Conservation (phyloP, 2,797 vertebrate species). For the Pangasius djambal region DNA sequence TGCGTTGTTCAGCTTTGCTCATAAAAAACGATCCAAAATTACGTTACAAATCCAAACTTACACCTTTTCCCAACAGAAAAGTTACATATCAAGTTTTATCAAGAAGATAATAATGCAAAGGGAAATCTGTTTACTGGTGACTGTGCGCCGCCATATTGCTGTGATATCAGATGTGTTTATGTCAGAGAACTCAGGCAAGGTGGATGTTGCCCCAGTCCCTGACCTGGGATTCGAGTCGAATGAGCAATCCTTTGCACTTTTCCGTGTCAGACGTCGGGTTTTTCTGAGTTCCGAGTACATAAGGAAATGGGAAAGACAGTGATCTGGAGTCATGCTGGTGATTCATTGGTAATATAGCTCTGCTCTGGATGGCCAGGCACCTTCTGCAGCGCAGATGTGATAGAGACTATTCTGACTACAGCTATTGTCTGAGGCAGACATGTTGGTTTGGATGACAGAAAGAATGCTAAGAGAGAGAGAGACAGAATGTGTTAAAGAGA, state of each 20-base stretch:
- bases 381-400: conserved; percentile 40
- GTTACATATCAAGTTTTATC: not conserved
- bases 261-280: not conserved
- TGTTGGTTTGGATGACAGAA: not conserved
- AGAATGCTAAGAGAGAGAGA: not conserved
- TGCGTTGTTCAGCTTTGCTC: not conserved
- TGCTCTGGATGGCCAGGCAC: conserved; percentile 11
- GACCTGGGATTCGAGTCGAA: not conserved
- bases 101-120: not conserved
- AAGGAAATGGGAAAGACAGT: conserved; percentile 22
- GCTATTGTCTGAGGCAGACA: conserved; percentile 7
- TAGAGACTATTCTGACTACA: conserved; percentile 10
- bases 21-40: not conserved
- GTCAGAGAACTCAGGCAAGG: not conserved
- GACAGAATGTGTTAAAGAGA: not conserved
- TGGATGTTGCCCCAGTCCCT: not conserved
- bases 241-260: not conserved
- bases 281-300: not conserved
- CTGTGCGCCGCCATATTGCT: not conserved
- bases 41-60: not conserved
- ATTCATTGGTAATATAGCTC: conserved; percentile 34
- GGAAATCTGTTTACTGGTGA: not conserved
- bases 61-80: not conserved
- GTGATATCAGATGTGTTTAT: not conserved
- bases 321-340: conserved; percentile 24